A percentile compares a stretch with the other conserved stretches of the same genome.
Evolutionary conservation across 2,888 invertebrate species (phyloP).

Genomic region (Chrysodeixis includens): DNA sequence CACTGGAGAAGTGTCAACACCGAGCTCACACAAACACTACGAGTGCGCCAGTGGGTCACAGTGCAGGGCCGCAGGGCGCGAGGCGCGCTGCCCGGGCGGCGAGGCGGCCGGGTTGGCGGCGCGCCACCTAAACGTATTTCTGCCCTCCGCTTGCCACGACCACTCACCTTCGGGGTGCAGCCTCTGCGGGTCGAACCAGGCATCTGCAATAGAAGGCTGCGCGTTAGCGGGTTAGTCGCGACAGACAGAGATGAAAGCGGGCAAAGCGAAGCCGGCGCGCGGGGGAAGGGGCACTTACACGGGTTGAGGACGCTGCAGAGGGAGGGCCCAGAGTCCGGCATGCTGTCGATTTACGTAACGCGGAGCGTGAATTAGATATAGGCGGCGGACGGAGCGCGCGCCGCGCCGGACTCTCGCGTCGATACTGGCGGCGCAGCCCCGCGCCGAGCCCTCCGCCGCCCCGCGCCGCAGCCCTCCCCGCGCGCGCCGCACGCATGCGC

Average conservation of each 20-base stretch:
- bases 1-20: conserved; percentile 63
- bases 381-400: conserved; percentile 84
- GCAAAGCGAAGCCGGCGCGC: conserved; percentile 73
- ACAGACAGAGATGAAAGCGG: conserved; percentile 78
- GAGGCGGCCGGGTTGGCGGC: conserved; percentile 70
- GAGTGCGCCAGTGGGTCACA: conserved; percentile 59
- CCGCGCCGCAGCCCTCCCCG: conserved; percentile 54
- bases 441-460: conserved; percentile 66
- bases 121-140: conserved; percentile 74
- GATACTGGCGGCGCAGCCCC: conserved; percentile 84
- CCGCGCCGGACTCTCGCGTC: conserved; percentile 89
- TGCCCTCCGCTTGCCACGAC: conserved; percentile 65
- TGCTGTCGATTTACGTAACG: conserved; percentile 87
- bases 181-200: conserved; percentile 97
- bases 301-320: conserved; percentile 86
- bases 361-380: conserved; percentile 64
- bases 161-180: conserved; percentile 97
- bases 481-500: conserved; percentile 56
- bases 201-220: conserved; percentile 94
- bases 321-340: conserved; percentile 85
- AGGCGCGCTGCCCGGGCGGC: conserved; percentile 65
- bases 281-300: conserved; percentile 77
- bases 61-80: conserved; percentile 62
- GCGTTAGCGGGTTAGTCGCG: conserved; percentile 89
- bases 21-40: conserved; percentile 64